Conservation (phyloP, 2,888 invertebrate species). For the Beris chalybata region DNA sequence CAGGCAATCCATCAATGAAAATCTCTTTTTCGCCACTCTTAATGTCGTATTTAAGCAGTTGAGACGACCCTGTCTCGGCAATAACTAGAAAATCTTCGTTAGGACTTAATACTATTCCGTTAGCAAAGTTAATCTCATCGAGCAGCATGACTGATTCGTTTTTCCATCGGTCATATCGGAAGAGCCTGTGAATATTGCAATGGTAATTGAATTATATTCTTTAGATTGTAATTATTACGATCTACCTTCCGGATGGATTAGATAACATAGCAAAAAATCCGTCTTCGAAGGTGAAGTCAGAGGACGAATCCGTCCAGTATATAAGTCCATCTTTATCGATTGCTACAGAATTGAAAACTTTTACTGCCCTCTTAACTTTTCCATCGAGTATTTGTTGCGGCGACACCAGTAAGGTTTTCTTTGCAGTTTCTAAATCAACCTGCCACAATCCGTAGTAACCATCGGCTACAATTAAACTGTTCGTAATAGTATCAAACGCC, state of each 20-base stretch:
- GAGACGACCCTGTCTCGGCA: constrained; percentile 67
- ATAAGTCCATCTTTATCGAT: constrained; percentile 79
- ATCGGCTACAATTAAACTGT: constrained; percentile 74
- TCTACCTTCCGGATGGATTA: constrained; percentile 83
- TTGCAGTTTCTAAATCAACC: constrained; percentile 75
- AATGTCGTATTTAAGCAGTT: constrained; percentile 76
- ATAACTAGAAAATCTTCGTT: constrained; percentile 82
- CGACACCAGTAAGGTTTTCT: constrained; percentile 67
- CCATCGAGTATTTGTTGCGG: constrained; percentile 71
- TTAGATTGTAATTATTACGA: neutral
- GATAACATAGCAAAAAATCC: constrained; percentile 67
- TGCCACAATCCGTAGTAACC: constrained; percentile 87
- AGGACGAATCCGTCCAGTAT: constrained; percentile 86
- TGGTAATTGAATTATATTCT: neutral
- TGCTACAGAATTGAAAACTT: constrained; percentile 74
- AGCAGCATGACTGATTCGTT: constrained; percentile 76
- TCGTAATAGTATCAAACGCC: constrained; percentile 72
- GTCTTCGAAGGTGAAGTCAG: constrained; percentile 73
- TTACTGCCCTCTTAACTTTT: constrained; percentile 59
- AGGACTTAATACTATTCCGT: constrained; percentile 81
- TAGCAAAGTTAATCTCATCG: constrained; percentile 80
- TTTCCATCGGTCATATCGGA: constrained; percentile 77
- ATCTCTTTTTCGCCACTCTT: constrained; percentile 78
- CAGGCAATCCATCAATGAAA: constrained; percentile 81
- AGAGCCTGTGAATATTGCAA: constrained; percentile 61